Evolutionary conservation across 2,888 invertebrate genomes (phyloP).

Genomic region (Polydrusus tereticollis): DNA sequence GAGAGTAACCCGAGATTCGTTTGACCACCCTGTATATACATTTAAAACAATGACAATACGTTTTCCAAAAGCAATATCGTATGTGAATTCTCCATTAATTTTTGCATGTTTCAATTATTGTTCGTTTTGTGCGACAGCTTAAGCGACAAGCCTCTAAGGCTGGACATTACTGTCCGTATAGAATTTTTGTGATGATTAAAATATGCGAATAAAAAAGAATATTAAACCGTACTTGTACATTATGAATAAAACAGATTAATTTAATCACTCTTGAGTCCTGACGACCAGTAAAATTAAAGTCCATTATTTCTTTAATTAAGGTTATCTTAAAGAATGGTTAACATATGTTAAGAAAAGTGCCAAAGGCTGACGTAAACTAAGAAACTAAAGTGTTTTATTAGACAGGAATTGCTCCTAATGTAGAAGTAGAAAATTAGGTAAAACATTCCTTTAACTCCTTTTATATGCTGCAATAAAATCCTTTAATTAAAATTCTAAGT

Average conservation of each 20-base stretch:
- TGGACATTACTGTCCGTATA: too few relatives aligned
- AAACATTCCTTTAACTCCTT: conserved; percentile 26
- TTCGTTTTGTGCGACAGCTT: too few relatives aligned
- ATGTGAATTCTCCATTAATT: too few relatives aligned
- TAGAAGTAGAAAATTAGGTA: conserved; percentile 28
- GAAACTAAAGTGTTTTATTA: conserved; percentile 31
- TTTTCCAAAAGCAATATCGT: too few relatives aligned
- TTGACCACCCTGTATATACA: too few relatives aligned
- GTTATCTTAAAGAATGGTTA: conserved; percentile 4
- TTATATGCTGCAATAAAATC: conserved; percentile 29
- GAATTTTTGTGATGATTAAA: too few relatives aligned
- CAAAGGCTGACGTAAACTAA: conserved; percentile 26
- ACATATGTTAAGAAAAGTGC: conserved; percentile 21
- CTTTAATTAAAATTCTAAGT: conserved; percentile 35
- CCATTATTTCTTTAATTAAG: conserved; percentile 4
- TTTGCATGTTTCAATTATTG: too few relatives aligned
- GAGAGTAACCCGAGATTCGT: too few relatives aligned
- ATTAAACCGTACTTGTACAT: not conserved
- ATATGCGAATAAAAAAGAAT: too few relatives aligned
- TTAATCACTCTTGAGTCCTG: not conserved
- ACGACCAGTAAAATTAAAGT: not conserved
- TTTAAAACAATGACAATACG: too few relatives aligned
- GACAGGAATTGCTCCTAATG: conserved; percentile 31
- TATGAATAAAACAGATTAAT: not conserved
- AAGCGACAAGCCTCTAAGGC: too few relatives aligned